Base-by-base conservation (phyloP, 2,888 invertebrate species). In the Cepaea hortensis region DNA sequence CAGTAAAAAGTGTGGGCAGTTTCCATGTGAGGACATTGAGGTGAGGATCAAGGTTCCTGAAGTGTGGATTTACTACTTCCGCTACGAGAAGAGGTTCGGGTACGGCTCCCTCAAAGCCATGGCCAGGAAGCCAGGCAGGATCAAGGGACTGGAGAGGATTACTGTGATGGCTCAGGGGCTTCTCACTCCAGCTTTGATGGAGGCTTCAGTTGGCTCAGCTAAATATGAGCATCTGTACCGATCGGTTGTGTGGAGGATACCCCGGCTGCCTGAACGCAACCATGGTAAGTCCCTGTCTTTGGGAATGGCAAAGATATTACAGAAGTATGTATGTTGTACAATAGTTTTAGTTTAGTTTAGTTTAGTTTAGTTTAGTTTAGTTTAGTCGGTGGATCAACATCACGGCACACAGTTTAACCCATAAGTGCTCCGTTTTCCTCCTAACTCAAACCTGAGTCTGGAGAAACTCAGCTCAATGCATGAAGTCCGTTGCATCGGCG, bases 181-280 rank as follows among this genome's bases (percentile, higher is more conserved):
- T 46, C 87, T 93, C 6, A 91, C 91, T 11, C 93, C 94, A n/a
- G 93, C 93, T 48, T 91, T 94, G 55, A 93, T 94, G 91, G 94
- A 94, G 88, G 93, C 94, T 0, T 98, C 99, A 18, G 98, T 98
- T 0, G 98, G 81, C 96, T 93, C 98, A 94, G 99, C 99, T 87
- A 99, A 99, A 95, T 99, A 99, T 95, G 99, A 99, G 95, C 99
- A 99, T 95, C 98, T 99, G 94, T 98, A 98, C 95, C 96, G 97
- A 90, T 96, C 99, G 87, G 97, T 99, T 91, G 99, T 99, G 62
- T 99, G 99, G 99, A 96, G 99, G 91, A 99, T 99, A 96, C 97
- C 98, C 13, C 96, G 99, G 84, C 96, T 99, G 92, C 99, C 99
- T 85, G 99, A 99, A 95, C 98, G 99, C 95, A 99, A 99, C 90